These are phyloP conservation scores for Macrocentrus cingulum DNA, from an alignment of 1,140 invertebrate genomes.

Conservation along the genomic window DNA sequence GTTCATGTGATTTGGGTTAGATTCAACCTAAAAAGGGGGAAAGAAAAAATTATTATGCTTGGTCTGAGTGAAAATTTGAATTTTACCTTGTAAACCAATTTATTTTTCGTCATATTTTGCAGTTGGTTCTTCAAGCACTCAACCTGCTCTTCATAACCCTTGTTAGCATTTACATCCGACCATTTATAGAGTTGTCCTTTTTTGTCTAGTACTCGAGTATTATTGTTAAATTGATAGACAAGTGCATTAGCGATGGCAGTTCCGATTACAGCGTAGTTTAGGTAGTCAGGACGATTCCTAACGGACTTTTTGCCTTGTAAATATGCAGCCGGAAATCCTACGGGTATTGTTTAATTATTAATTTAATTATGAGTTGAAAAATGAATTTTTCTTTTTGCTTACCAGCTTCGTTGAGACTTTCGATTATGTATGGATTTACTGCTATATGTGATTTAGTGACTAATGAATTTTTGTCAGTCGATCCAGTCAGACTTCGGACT, in stretches of 20 bases:
- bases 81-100: conserved; percentile 57
- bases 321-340: conserved; percentile 63
- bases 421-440: conserved; percentile 42
- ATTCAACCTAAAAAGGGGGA: conserved; percentile 57
- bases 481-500: too few relatives aligned
- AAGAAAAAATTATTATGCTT: background rate
- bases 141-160: conserved; percentile 62
- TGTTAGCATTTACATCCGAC: conserved; percentile 66
- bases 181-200: conserved; percentile 67
- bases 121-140: conserved; percentile 72
- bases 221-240: conserved; percentile 60
- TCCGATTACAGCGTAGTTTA: conserved; percentile 71
- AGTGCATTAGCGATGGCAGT: conserved; percentile 6
- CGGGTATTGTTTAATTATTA: too few relatives aligned
- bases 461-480: too few relatives aligned
- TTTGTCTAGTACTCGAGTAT: conserved; percentile 66
- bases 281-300: conserved; percentile 68
- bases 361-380: too few relatives aligned
- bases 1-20: conserved; percentile 65
- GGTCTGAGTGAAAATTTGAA: background rate
- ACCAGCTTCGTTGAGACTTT: too few relatives aligned
- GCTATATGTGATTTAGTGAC: background rate
- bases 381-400: too few relatives aligned
- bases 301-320: conserved; percentile 74
- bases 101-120: conserved; percentile 65